A percentile compares a stretch with the other conserved stretches of the same genome.
phyloP scores from a whole-genome alignment of 2,113 vertebrate genomes.

The Eretmochelys imbricata region DNA sequence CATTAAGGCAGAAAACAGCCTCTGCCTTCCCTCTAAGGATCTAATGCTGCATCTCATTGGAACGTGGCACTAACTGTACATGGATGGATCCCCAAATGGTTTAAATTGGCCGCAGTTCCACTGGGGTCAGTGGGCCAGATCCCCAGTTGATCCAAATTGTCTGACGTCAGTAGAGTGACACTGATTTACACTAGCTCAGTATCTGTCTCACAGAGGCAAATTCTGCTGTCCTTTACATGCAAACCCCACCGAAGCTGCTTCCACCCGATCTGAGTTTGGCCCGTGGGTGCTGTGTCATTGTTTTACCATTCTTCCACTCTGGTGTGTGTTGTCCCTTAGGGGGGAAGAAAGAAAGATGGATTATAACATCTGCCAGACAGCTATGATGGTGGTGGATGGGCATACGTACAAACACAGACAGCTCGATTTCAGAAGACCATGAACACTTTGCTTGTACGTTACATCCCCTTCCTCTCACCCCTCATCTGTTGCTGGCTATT shows the following conservation, averaged over 20 bases:
- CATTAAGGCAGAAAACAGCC: not conserved
- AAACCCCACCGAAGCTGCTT: not conserved
- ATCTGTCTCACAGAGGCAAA: not conserved
- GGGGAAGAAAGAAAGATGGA: not conserved
- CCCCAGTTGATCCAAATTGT: not conserved
- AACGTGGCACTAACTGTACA: not conserved
- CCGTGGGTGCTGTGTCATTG: not conserved
- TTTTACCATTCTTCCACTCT: not conserved
- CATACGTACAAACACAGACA: not conserved
- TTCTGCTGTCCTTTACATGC: not conserved
- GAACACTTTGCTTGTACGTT: not conserved
- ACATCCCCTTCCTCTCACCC: not conserved
- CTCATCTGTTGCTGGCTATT: not conserved
- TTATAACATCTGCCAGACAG: not conserved
- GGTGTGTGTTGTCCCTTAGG: not conserved
- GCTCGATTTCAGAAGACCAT: not conserved
- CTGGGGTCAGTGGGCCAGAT: not conserved
- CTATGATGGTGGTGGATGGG: not conserved
- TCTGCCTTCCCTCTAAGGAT: not conserved
- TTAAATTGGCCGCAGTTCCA: not conserved
- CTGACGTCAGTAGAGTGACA: not conserved
- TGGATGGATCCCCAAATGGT: not conserved
- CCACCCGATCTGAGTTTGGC: not conserved
- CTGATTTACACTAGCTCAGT: not conserved
- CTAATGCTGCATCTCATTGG: not conserved